Evolutionary conservation across 2,113 vertebrate species (phyloP), one percentile per base, ranked within the genome.

Genomic region (Archocentrus centrarchus): DNA sequence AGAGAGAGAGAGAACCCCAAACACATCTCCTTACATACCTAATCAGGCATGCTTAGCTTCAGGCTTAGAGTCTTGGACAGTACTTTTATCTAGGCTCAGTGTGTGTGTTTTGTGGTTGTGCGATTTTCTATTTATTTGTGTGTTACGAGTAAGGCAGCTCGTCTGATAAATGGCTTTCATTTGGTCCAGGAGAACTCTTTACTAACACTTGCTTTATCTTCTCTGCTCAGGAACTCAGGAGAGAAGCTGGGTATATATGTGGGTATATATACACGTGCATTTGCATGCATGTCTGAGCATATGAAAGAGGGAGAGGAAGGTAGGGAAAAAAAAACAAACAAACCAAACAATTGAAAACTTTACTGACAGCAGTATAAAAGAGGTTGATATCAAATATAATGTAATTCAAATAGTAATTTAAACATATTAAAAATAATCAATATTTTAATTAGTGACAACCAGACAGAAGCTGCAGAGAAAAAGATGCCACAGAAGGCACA

Each of bases 91-190:
- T 70, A 70, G 53, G 53, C 44, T 83, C 60, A 50, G 53, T 55
- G 79, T 66, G 81, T 79, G 86, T 17, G 27, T 60, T 70, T 50
- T 82, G 86, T 81, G 86, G 8, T 6, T 77, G 60, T 82, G 75
- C 57, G 76, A 9, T 3, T 79, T 58, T 88, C 50, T 62, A 20
- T 44, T 20, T 32, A 50, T 86, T 75, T 84, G 86, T 87, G 60
- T 61, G 68, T 82, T 79, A 79, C 59, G 20, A 66, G 80, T 80
- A 87, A 88, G 88, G 84, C 75, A 89, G 76, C 85, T 79, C 20
- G 80, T 81, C 80, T 92, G 91, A 94, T 91, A 87, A 94, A 93
- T 91, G 86, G 84, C 78, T 94, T 93, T 88, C 79, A 93, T 93
- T 93, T 88, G 88, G 90, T 86, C 75, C 77, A 88, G 79, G 81